These are phyloP conservation scores for Sycophaga agraensis DNA, from an alignment of 1,140 invertebrate species.

Conservation along the genomic window DNA sequence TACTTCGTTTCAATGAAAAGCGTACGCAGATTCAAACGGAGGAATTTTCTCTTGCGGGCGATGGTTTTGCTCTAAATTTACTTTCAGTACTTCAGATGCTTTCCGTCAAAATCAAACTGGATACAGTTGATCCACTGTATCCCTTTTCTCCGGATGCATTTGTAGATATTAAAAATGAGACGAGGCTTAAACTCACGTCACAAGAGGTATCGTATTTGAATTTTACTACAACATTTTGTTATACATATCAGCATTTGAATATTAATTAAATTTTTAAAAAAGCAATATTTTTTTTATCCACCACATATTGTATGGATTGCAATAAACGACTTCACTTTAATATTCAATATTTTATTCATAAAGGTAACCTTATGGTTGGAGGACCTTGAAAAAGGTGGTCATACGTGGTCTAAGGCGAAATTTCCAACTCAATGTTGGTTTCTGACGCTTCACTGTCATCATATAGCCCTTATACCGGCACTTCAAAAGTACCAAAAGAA, in stretches of 20 bases:
- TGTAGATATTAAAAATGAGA: conserved; percentile 80
- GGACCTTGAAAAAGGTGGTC: conserved; percentile 57
- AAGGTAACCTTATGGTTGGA: conserved; percentile 70
- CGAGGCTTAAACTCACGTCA: conserved; percentile 78
- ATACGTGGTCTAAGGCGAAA: conserved; percentile 75
- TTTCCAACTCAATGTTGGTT: conserved; percentile 98
- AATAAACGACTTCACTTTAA: too few relatives aligned
- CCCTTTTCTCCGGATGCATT: conserved; percentile 80
- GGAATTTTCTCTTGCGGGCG: conserved; percentile 79
- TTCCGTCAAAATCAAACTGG: conserved; percentile 80
- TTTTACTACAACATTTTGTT: background rate
- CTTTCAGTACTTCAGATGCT: conserved; percentile 86
- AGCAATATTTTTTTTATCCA: background rate
- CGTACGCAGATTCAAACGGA: conserved; percentile 87
- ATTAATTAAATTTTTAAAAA: background rate
- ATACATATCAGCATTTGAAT: background rate
- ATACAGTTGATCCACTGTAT: conserved; percentile 83
- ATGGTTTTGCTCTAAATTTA: conserved; percentile 94
- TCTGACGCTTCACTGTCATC: conserved; percentile 89
- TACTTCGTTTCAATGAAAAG: conserved; percentile 81
- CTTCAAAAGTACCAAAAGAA: conserved; percentile 85
- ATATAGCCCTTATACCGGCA: conserved; percentile 85
- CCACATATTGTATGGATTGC: too few relatives aligned
- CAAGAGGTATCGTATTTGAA: conserved; percentile 72
- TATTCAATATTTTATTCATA: too few relatives aligned